Evolutionary conservation across 30 jellyfish, hydroid and myxozoan genomes (phyloP).

Genomic region (Clytia hemisphaerica): DNA sequence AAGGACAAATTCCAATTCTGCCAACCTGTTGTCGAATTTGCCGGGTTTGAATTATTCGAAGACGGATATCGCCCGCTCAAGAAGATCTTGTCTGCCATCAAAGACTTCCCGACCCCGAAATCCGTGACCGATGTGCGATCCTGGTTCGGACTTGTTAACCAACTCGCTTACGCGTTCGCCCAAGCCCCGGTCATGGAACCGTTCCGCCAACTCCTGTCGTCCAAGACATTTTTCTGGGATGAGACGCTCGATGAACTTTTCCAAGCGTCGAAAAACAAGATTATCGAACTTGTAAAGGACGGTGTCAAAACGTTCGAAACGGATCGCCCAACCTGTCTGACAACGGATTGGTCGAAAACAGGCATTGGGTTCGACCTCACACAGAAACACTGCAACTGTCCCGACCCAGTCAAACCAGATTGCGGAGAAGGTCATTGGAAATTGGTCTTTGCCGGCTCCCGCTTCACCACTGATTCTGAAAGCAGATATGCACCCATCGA

Average conservation of each 20-base stretch:
- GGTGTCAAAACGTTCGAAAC: conserved; percentile 40
- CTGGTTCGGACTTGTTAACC: conserved; percentile 61
- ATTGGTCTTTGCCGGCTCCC: conserved; percentile 55
- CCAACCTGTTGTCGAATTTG: conserved; percentile 37
- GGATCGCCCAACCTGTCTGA: conserved; percentile 47
- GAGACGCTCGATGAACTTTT: neutral
- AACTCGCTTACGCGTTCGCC: conserved; percentile 38
- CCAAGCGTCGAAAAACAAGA: conserved; percentile 16
- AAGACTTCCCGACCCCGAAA: conserved; percentile 30
- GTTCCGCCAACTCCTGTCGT: conserved; percentile 12
- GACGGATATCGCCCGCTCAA: conserved; percentile 32
- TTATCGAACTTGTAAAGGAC: conserved; percentile 2
- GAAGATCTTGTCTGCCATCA: conserved; percentile 3
- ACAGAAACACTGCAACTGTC: conserved; percentile 52
- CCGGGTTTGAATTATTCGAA: conserved; percentile 40
- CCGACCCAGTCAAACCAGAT: neutral
- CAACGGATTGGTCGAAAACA: conserved; percentile 51
- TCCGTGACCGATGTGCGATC: conserved; percentile 38
- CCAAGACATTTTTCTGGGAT: conserved; percentile 15
- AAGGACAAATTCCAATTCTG: conserved; percentile 21
- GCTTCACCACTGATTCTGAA: conserved; percentile 40
- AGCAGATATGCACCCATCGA: conserved; percentile 52
- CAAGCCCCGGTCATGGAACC: conserved; percentile 36
- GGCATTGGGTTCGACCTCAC: conserved; percentile 49
- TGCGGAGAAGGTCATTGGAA: conserved; percentile 56